These are phyloP conservation scores for Salmo trutta DNA, from an alignment of 2,797 vertebrate species.

Conservation along the genomic window DNA sequence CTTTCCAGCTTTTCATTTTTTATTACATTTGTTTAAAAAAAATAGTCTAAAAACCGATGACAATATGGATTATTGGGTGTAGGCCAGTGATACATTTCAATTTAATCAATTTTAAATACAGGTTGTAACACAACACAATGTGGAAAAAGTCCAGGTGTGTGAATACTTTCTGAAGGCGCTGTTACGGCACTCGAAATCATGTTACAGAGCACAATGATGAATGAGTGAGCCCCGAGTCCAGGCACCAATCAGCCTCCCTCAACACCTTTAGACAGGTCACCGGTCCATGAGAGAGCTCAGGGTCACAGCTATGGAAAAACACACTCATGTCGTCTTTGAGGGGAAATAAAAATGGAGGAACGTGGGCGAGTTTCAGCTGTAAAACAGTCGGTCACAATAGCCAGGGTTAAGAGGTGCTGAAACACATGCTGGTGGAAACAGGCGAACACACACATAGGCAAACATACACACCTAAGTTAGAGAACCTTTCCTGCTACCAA, in stretches of 20 bases:
- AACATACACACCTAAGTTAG: background rate
- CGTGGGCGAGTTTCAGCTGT: background rate
- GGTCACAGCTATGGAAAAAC: conserved; percentile 7
- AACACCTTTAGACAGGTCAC: conserved; percentile 1
- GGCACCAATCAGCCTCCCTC: background rate
- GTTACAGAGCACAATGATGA: background rate
- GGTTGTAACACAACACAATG: no score
- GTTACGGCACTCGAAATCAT: no score
- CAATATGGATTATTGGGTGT: no score
- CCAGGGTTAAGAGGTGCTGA: conserved; percentile 5
- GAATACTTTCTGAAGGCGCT: no score
- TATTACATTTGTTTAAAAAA: no score
- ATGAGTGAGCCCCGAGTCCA: background rate
- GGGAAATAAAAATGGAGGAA: background rate
- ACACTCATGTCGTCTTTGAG: background rate
- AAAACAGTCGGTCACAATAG: conserved; percentile 4
- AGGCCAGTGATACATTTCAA: no score
- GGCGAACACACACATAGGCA: conserved; percentile 18
- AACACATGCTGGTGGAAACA: conserved; percentile 13
- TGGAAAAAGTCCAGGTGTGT: no score
- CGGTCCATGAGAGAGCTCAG: background rate
- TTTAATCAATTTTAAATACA: no score
- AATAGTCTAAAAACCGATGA: no score
- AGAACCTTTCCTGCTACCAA: background rate
- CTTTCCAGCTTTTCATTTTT: no score